phyloP scores from a whole-genome alignment of 2,797 vertebrate species.

The Lindbergichthys nudifrons region DNA sequence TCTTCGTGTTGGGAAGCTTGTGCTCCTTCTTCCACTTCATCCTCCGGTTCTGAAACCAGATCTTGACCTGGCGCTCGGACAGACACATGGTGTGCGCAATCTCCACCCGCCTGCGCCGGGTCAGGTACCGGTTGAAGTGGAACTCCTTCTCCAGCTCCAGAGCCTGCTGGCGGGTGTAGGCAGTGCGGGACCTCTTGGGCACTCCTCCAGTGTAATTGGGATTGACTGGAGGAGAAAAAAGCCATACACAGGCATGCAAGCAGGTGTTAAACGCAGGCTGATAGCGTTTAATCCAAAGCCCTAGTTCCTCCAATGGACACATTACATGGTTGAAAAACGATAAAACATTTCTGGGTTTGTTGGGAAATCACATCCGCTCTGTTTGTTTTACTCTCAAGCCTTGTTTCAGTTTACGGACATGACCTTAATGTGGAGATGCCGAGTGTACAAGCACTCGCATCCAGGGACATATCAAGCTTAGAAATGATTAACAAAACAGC shows the following conservation, averaged over 20 bases:
- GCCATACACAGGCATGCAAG: constrained; percentile 83
- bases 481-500: constrained; percentile 83
- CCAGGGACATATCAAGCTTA: constrained; percentile 77
- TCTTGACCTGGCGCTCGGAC: constrained; percentile 98
- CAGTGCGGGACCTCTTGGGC: constrained; percentile 98
- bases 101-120: constrained; percentile 96
- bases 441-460: constrained; percentile 72
- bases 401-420: constrained; percentile 59
- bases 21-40: constrained; percentile 99
- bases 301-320: constrained; percentile 48
- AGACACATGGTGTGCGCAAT: constrained; percentile 98
- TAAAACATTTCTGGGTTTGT: constrained; percentile 31
- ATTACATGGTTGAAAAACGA: constrained; percentile 27
- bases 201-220: constrained; percentile 96
- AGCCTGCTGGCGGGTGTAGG: constrained; percentile 98
- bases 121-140: constrained; percentile 99
- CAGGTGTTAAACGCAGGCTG: constrained; percentile 82
- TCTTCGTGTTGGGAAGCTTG: constrained; percentile 99
- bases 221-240: constrained; percentile 86
- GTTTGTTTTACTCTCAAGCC: constrained; percentile 47
- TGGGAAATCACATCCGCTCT: constrained; percentile 39
- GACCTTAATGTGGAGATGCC: constrained; percentile 73
- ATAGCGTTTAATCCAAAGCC: constrained; percentile 50
- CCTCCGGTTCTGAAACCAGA: constrained; percentile 99
- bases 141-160: constrained; percentile 99